Percentiles rank a stretch among this genome's conserved stretches.
These are phyloP conservation scores for Drosophila subquinaria DNA, from an alignment of 2,888 invertebrate species.

Conservation along the genomic window DNA sequence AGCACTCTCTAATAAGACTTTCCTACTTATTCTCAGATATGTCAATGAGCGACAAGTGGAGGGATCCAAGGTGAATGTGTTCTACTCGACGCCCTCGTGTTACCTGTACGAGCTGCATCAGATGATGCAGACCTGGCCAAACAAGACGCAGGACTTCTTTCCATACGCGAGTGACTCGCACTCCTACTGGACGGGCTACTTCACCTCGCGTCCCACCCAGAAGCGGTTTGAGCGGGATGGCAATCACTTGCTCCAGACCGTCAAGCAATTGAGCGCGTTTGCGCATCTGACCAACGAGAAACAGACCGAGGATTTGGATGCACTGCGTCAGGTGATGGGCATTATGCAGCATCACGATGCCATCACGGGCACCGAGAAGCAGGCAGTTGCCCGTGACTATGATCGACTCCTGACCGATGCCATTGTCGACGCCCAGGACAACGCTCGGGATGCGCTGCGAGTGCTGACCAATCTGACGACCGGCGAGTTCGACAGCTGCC, in stretches of 20 bases:
- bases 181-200: constrained; percentile 97
- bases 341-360: constrained; percentile 96
- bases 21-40: constrained; percentile 57
- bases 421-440: constrained; percentile 87
- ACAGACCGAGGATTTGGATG: constrained; percentile 58
- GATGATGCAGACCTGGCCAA: constrained; percentile 87
- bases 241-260: constrained; percentile 91
- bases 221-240: constrained; percentile 92
- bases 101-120: constrained; percentile 91
- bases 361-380: constrained; percentile 94
- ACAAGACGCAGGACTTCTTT: constrained; percentile 95
- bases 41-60: constrained; percentile 84
- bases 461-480: constrained; percentile 72
- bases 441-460: constrained; percentile 70
- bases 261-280: constrained; percentile 91
- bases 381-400: constrained; percentile 95
- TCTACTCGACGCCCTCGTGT: constrained; percentile 95
- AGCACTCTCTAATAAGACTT: too few species aligned
- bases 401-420: constrained; percentile 90
- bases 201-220: constrained; percentile 92
- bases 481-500: constrained; percentile 81
- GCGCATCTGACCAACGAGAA: constrained; percentile 85
- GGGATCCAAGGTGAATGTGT: constrained; percentile 90
- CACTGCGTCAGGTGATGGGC: constrained; percentile 87
- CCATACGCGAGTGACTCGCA: constrained; percentile 95